Evolutionary conservation across 2,888 invertebrate species (phyloP).

Genomic region (Rhamphomyia laevipes): DNA sequence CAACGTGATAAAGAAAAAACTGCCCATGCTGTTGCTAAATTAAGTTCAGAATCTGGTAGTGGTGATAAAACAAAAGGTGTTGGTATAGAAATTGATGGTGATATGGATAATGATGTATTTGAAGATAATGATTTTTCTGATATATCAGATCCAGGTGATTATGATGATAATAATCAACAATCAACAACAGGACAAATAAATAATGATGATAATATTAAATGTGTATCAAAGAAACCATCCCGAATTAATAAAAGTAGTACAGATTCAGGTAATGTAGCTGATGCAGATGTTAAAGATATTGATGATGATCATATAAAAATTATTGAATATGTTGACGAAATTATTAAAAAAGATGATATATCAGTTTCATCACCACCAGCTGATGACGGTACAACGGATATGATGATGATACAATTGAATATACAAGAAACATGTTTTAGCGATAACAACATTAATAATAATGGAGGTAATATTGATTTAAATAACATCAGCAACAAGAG

Average conservation of each 20-base stretch:
- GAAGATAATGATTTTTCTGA: constrained; percentile 43
- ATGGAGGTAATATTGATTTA: constrained; percentile 2
- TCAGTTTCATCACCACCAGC: constrained; percentile 13
- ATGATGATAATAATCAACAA: constrained; percentile 24
- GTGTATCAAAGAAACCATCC: constrained; percentile 17
- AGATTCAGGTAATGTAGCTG: constrained; percentile 36
- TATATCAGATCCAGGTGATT: constrained; percentile 40
- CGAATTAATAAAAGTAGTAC: constrained; percentile 35
- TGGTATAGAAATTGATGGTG: constrained; percentile 42
- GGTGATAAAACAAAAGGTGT: constrained; percentile 44
- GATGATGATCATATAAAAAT: constrained; percentile 28
- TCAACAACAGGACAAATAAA: not conserved
- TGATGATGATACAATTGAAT: constrained; percentile 17
- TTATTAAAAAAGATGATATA: constrained; percentile 22
- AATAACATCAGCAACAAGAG: constrained; percentile 21
- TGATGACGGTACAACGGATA: constrained; percentile 2
- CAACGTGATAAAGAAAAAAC: constrained; percentile 73
- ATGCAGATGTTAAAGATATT: constrained; percentile 34
- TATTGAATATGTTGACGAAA: constrained; percentile 20
- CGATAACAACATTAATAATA: constrained; percentile 11
- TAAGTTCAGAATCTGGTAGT: constrained; percentile 62
- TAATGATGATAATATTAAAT: not conserved
- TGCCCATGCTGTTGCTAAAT: constrained; percentile 71
- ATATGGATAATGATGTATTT: constrained; percentile 44
- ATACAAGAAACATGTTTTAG: constrained; percentile 30